phyloP scores from a whole-genome alignment of 2,113 vertebrate species.

The Macaca fascicularis region DNA sequence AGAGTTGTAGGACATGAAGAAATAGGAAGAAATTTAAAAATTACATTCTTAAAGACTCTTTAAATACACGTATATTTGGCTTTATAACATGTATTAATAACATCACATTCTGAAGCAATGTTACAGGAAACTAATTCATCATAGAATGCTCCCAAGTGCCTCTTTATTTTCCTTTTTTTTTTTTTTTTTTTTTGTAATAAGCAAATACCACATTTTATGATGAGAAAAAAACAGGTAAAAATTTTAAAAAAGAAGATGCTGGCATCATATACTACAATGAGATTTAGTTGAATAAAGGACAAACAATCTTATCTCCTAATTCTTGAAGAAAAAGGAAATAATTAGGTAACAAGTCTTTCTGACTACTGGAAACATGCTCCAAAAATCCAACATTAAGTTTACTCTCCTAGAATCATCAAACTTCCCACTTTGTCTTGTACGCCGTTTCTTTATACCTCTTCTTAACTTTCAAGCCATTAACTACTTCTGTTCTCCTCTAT shows the following conservation, averaged over 20 bases:
- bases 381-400: background rate
- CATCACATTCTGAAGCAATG: background rate
- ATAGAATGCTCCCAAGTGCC: background rate
- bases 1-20: background rate
- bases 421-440: background rate
- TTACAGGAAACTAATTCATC: background rate
- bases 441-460: background rate
- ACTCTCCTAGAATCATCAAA: background rate
- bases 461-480: background rate
- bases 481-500: too few relatives aligned
- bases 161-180: background rate
- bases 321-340: background rate
- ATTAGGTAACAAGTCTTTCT: background rate
- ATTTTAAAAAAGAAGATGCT: background rate
- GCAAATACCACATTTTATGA: background rate
- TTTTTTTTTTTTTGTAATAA: background rate
- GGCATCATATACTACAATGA: background rate
- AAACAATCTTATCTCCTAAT: background rate
- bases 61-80: background rate
- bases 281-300: background rate
- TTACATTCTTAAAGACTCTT: background rate
- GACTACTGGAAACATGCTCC: background rate
- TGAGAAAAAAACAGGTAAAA: background rate
- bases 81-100: background rate
- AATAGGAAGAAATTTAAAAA: background rate